Conservation (phyloP, 2,888 invertebrate species). For the Tinea trinotella region DNA sequence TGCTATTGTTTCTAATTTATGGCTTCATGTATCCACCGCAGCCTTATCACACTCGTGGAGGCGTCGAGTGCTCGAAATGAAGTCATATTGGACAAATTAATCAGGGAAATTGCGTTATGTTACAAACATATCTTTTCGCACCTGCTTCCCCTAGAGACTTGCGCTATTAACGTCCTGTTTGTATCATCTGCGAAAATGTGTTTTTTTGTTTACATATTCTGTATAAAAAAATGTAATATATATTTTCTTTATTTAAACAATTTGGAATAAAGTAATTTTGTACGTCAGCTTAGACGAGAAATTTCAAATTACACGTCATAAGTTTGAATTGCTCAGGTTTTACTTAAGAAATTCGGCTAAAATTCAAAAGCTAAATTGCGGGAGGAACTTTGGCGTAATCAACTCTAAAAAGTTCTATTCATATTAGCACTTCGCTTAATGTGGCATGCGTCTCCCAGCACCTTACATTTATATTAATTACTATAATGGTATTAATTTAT, state of each 20-base stretch:
- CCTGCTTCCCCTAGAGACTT: conserved; percentile 6
- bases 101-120: conserved; percentile 15
- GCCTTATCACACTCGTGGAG: conserved; percentile 9
- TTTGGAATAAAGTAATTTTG: conserved; percentile 18
- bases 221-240: too few relatives aligned
- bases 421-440: conserved; percentile 32
- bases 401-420: conserved; percentile 50
- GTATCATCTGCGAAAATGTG: neutral
- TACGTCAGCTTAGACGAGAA: conserved; percentile 22
- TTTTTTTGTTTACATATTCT: neutral
- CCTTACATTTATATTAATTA: conserved; percentile 48
- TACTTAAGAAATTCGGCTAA: conserved; percentile 44
- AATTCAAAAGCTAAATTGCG: conserved; percentile 57
- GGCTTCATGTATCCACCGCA: conserved; percentile 12
- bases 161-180: neutral
- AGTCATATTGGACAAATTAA: conserved; percentile 17
- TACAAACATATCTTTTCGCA: conserved; percentile 12
- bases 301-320: conserved; percentile 39
- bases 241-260: too few relatives aligned
- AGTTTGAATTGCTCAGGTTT: conserved; percentile 23
- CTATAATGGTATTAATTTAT: conserved; percentile 4
- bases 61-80: conserved; percentile 10
- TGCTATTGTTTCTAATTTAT: conserved; percentile 46
- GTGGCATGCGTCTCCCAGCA: conserved; percentile 36
- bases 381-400: conserved; percentile 53